Evolutionary conservation across 2,113 vertebrate genomes (phyloP).

Genomic region (Chlorodrepanis virens): DNA sequence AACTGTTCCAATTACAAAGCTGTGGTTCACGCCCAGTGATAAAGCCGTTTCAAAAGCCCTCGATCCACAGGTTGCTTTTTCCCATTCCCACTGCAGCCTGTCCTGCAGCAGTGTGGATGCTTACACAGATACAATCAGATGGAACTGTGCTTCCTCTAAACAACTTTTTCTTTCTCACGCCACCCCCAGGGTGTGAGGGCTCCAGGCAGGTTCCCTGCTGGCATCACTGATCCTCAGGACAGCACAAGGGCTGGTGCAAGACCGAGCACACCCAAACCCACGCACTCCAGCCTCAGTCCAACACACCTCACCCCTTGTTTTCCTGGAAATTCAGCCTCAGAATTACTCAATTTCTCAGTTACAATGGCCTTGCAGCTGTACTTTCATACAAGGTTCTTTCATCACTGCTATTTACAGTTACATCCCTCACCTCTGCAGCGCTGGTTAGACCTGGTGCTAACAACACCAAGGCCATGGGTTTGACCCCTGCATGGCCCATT

Average conservation of each 20-base stretch:
- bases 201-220: background rate
- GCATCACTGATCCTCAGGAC: fast-evolving
- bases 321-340: background rate
- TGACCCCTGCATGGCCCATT: background rate
- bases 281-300: background rate
- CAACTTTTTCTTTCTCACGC: background rate
- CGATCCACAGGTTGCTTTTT: no score
- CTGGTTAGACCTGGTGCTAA: background rate
- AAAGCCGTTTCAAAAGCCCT: background rate
- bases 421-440: background rate
- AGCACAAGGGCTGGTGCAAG: background rate
- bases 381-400: background rate
- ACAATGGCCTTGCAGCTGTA: background rate
- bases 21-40: background rate
- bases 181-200: background rate
- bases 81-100: background rate
- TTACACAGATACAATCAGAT: background rate
- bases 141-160: background rate
- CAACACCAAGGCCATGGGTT: background rate
- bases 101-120: background rate
- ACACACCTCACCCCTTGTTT: background rate
- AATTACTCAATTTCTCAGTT: background rate
- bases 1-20: background rate
- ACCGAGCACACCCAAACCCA: background rate
- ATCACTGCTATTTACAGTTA: background rate